Conservation (phyloP, 64 coral and sea anemone genomes). For the Stylophora pistillata region DNA sequence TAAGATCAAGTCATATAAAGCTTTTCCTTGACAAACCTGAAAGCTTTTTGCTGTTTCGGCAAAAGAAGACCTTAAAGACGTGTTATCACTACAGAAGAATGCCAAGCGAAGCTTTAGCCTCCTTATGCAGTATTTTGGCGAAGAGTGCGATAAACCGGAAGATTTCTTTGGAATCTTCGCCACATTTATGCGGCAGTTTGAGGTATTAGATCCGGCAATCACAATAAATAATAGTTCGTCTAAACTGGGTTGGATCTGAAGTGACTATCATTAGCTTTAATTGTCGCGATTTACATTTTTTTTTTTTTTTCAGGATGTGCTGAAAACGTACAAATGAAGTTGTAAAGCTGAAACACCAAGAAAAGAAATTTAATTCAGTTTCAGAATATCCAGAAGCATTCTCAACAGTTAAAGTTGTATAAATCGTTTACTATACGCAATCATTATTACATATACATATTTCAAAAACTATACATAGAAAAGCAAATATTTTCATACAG, state of each 20-base stretch:
- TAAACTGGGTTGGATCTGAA: too few relatives aligned
- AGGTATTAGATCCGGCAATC: background rate
- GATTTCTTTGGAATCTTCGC: slow-evolving; percentile 43
- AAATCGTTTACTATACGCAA: background rate
- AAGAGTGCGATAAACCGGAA: slow-evolving; percentile 1
- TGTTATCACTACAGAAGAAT: background rate
- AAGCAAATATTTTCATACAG: background rate
- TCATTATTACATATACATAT: background rate
- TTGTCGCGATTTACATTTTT: background rate
- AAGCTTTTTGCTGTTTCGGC: slow-evolving; percentile 23
- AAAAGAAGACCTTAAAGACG: slow-evolving; percentile 16
- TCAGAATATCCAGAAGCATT: background rate
- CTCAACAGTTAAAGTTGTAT: background rate
- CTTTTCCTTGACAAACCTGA: background rate
- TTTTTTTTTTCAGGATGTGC: slow-evolving; percentile 15
- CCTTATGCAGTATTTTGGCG: slow-evolving; percentile 29
- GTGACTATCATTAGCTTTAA: too few relatives aligned
- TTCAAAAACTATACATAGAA: background rate
- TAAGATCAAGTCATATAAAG: background rate
- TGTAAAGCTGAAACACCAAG: background rate
- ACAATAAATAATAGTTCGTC: background rate
- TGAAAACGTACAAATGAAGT: slow-evolving; percentile 20
- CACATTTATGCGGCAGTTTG: slow-evolving; percentile 1
- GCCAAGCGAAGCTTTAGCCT: background rate
- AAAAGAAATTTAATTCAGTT: background rate